Evolutionary conservation across 2,113 vertebrate genomes (phyloP).

Genomic region (Pteruthius melanotis): DNA sequence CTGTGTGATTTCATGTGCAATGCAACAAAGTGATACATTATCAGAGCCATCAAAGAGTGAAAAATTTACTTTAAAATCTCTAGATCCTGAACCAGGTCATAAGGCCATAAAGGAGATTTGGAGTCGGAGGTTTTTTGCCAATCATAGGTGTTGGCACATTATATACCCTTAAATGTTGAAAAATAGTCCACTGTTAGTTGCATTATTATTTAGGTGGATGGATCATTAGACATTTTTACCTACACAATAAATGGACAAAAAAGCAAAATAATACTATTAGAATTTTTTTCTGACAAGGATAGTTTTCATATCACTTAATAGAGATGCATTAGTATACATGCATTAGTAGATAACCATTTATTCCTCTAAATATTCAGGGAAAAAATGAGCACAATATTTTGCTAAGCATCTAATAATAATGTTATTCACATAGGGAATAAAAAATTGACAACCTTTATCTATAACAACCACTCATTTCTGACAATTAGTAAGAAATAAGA

Average conservation of each 20-base stretch:
- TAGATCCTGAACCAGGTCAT: background rate
- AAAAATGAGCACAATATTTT: background rate
- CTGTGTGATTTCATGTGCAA: background rate
- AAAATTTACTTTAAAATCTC: background rate
- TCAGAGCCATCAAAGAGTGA: background rate
- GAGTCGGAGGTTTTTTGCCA: fast-evolving
- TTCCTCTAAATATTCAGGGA: background rate
- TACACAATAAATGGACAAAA: background rate
- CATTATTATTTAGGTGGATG: background rate
- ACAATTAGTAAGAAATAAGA: background rate
- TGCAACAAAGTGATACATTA: background rate
- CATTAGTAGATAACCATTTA: background rate
- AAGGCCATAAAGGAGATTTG: background rate
- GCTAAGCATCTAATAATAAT: background rate
- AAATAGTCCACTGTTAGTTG: background rate
- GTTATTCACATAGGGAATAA: background rate
- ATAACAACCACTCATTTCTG: background rate
- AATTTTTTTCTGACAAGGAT: background rate
- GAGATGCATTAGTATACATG: background rate
- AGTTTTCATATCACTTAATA: background rate
- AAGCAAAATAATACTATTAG: background rate
- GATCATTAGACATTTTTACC: background rate
- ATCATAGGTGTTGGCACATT: background rate
- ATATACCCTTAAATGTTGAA: background rate
- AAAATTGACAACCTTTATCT: background rate